Evolutionary conservation across 2,888 invertebrate species (phyloP), one percentile per base, ranked within the genome.

Genomic region (Noctua janthina): DNA sequence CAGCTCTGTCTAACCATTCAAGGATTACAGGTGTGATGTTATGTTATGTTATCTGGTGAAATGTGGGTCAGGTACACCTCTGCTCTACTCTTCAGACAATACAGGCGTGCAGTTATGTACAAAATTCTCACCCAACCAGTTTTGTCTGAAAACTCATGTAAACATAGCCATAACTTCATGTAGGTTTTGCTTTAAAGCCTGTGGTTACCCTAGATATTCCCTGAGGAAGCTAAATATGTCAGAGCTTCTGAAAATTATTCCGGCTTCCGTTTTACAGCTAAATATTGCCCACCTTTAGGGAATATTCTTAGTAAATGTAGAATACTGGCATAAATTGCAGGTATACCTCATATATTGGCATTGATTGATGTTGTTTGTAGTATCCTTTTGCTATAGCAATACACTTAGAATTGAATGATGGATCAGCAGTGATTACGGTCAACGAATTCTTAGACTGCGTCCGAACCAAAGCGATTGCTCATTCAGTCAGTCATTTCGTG

Each of bases 351-450:
- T 62, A 20, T 35, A 68, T 51, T 29, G 76, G 62, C 68, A 39
- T 62, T 69, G 62, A 83, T 76, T 76, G 76, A 81, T 62, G n/a
- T 35, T 35, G 2, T 74, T 67, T 51, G 56, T 43, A n/a, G 29
- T 73, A 15, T 29, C 4, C n/a, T n/a, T 35, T 76, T 51, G 7
- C n/a, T 46, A n/a, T 4, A 51, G 67, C 51, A 68, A 75, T 54
- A 54, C 17, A 54, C 39, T 82, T 67, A 54, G 15, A 15, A 54
- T 51, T n/a, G 43, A 67, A 67, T 67, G 80, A 67, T 59, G 23
- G 35, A 56, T 73, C 23, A 49, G 23, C 8, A 59, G 17, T 59
- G 46, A 20, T 46, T 13, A n/a, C 1, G 35, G 54, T 51, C 10
- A 29, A 13, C 5, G n/a, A 29, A 6, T 59, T 67, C 46, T 17